Conservation (phyloP, 2,797 vertebrate species). For the Pantherophis vulpinus region DNA sequence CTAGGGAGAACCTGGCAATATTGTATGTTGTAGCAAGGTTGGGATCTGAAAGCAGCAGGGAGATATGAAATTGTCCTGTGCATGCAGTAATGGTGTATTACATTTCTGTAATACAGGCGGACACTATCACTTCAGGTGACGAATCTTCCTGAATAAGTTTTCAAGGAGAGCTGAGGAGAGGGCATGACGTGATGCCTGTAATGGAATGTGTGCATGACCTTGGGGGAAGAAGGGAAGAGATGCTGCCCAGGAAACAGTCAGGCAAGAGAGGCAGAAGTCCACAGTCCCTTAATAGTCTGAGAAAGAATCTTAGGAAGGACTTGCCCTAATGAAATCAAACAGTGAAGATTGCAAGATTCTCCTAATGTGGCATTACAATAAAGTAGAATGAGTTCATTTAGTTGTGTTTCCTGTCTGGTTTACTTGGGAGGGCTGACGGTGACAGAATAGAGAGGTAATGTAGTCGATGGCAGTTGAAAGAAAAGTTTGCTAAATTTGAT, state of each 20-base stretch:
- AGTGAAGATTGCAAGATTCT: not conserved
- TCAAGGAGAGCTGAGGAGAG: not conserved
- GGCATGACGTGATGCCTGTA: not conserved
- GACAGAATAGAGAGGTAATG: not conserved
- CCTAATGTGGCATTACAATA: not conserved
- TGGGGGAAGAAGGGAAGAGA: not conserved
- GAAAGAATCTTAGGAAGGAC: not conserved
- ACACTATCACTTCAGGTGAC: not conserved
- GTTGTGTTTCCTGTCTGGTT: not conserved
- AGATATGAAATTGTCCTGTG: not conserved
- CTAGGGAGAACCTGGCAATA: not conserved
- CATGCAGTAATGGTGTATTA: not conserved
- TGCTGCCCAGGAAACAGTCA: not conserved
- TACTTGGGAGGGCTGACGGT: not conserved
- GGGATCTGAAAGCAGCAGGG: not conserved
- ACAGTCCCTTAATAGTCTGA: not conserved
- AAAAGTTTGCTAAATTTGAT: not conserved
- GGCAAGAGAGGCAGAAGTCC: not conserved
- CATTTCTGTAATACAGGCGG: not conserved
- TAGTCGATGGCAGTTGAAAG: not conserved
- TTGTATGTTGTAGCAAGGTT: not conserved
- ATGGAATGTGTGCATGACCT: not conserved
- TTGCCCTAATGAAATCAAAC: not conserved
- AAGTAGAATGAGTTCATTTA: not conserved
- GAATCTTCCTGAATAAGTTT: not conserved